Base-by-base conservation (phyloP, 92 coral and sea anemone species). In the Desmophyllum pertusum region DNA sequence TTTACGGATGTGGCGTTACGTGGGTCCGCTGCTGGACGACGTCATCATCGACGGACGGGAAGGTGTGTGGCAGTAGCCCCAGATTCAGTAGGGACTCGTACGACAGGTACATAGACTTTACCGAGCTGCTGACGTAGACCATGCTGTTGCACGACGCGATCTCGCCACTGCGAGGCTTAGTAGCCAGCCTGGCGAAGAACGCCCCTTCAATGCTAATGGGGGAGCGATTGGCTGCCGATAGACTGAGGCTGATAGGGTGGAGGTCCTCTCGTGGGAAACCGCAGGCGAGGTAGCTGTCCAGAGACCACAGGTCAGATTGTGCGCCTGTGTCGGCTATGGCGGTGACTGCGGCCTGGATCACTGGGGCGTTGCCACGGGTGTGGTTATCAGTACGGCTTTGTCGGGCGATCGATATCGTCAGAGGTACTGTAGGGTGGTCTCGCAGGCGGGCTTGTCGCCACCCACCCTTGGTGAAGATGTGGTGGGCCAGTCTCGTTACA, bases 161-260 rank as follows among this genome's bases (percentile, higher is more conserved):
- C 52, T 86, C 82, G 19, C 91, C 90, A 67, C 67, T 76, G 27
- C 40, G 76, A 69, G 73, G 46, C 29, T 38, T 30, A 30, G 90
- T 73, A 3, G 86, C 63, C 69, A 94, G 88, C 82, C 45, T 84
- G 46, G 95, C 93, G 35, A 91, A 91, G 87, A 93, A 93, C 23
- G 93, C 95, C 10, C 93, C 93, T 67, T 85, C 92, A 23, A 91
- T 93, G n/a, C 87, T 23, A 69, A 93, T 93, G 80, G 94, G 91
- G 21, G 91, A 93, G 89, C 91, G 91, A 91, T 93, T 93, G 33
- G 94, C 91, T 53, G 94, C 92, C 21, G 97, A 88, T 59, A 87
- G 84, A 70, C 87, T 67, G 62, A 89, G 90, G 48, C 67, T 75
- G 30, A 89, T 62, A 59, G 90, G 93, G 19, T 31, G 65, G 18